phyloP scores from a whole-genome alignment of 2,888 invertebrate species.

The Pedicia rivosa region DNA sequence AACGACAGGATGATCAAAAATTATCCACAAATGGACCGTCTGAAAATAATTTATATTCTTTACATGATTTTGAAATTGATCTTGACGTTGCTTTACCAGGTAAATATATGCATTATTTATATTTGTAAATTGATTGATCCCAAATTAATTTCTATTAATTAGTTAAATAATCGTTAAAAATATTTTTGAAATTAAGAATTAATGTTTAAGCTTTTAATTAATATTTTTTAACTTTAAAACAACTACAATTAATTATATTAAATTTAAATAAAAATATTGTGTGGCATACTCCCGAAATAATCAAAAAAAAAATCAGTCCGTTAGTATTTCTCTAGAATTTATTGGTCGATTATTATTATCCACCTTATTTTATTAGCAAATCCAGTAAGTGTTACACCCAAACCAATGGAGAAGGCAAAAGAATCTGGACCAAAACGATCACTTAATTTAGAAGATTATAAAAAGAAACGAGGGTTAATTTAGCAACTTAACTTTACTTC shows the following conservation, averaged over 20 bases:
- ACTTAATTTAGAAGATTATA: conserved; percentile 81
- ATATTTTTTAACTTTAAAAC: too few species aligned
- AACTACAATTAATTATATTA: too few species aligned
- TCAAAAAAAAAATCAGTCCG: too few species aligned
- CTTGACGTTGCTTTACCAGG: conserved; percentile 68
- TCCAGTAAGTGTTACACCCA: conserved; percentile 54
- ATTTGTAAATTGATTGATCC: conserved; percentile 5
- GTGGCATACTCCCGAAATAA: too few species aligned
- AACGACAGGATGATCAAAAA: conserved; percentile 27
- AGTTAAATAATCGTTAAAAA: not conserved
- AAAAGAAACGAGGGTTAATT: conserved; percentile 82
- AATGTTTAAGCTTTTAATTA: conserved; percentile 9
- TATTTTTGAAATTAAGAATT: too few species aligned
- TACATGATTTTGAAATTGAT: conserved; percentile 94
- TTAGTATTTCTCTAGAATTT: too few species aligned
- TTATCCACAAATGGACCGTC: conserved; percentile 16
- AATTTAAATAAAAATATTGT: too few species aligned
- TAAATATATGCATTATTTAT: conserved; percentile 19
- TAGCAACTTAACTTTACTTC: conserved; percentile 23
- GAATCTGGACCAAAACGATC: conserved; percentile 72
- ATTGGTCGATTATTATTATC: too few species aligned
- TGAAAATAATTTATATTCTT: conserved; percentile 39
- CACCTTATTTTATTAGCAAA: conserved; percentile 38
- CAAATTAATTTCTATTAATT: conserved; percentile 9
- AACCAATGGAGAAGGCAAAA: conserved; percentile 53